Conservation (phyloP, 2,113 vertebrate species). For the Crotalus helleri region DNA sequence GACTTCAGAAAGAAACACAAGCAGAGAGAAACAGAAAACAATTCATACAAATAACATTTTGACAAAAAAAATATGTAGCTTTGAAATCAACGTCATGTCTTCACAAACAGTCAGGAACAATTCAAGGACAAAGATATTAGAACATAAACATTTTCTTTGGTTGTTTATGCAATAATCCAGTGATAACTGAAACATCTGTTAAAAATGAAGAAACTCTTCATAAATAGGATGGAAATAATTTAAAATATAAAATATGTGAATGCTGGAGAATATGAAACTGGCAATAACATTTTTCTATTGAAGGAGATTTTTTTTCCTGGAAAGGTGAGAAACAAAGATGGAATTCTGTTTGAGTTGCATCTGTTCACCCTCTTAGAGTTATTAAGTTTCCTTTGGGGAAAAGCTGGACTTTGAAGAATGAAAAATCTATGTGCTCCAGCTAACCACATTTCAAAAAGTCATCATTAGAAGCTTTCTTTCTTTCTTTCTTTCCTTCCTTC, state of each 20-base stretch:
- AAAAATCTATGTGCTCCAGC: neutral
- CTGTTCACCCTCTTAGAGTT: neutral
- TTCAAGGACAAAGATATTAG: neutral
- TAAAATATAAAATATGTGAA: neutral
- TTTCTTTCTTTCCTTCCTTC: too few species aligned
- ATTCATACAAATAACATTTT: constrained; percentile 24
- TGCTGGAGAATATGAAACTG: neutral
- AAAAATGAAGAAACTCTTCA: neutral
- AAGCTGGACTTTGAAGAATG: neutral
- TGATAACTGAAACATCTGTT: neutral
- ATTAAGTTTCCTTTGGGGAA: neutral
- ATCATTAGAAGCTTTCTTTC: too few species aligned
- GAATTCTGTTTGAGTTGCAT: neutral
- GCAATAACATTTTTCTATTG: neutral
- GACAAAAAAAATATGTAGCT: constrained; percentile 25
- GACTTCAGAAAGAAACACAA: constrained; percentile 4
- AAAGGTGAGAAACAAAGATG: neutral
- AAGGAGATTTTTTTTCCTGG: neutral
- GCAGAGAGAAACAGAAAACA: neutral
- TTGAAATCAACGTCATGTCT: neutral
- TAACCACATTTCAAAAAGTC: neutral
- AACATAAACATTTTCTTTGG: neutral
- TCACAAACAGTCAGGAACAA: neutral
- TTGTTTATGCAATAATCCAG: neutral
- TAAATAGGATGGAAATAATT: neutral